Percentiles rank a stretch among this genome's conserved stretches.
Conservation (phyloP, 2,888 invertebrate species). For the Pinctada fucata region DNA sequence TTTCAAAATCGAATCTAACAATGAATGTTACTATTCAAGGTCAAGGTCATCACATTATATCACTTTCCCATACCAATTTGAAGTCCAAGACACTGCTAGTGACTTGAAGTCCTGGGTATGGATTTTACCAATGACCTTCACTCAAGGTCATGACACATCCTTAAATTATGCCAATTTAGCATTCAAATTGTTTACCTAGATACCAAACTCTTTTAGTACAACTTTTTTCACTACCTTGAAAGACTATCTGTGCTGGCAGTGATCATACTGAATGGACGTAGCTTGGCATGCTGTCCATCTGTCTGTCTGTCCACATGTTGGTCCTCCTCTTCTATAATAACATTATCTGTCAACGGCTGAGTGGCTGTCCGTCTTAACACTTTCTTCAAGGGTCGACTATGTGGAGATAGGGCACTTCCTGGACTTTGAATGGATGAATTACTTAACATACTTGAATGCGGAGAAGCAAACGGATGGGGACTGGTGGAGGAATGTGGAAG, state of each 20-base stretch:
- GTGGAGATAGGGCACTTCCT: slow-evolving; percentile 36
- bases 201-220: no score
- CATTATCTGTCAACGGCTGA: slow-evolving; percentile 48
- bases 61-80: no score
- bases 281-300: slow-evolving; percentile 38
- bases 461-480: neutral
- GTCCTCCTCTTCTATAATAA: slow-evolving; percentile 57
- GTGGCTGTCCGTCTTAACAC: slow-evolving; percentile 63
- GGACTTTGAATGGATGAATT: slow-evolving; percentile 19
- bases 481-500: slow-evolving; percentile 2
- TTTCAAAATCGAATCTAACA: no score
- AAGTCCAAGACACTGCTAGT: no score
- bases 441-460: neutral
- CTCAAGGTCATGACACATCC: no score
- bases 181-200: no score
- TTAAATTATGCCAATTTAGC: no score
- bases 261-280: slow-evolving; percentile 65
- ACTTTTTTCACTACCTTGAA: slow-evolving; percentile 61
- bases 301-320: slow-evolving; percentile 28
- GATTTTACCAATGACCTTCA: no score
- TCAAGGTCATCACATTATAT: no score
- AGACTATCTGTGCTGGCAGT: slow-evolving; percentile 75
- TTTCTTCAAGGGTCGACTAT: slow-evolving; percentile 58
- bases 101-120: no score
- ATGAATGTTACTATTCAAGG: no score